phyloP scores from a whole-genome alignment of 2,797 vertebrate species.

The Dendrocincla fuliginosa region DNA sequence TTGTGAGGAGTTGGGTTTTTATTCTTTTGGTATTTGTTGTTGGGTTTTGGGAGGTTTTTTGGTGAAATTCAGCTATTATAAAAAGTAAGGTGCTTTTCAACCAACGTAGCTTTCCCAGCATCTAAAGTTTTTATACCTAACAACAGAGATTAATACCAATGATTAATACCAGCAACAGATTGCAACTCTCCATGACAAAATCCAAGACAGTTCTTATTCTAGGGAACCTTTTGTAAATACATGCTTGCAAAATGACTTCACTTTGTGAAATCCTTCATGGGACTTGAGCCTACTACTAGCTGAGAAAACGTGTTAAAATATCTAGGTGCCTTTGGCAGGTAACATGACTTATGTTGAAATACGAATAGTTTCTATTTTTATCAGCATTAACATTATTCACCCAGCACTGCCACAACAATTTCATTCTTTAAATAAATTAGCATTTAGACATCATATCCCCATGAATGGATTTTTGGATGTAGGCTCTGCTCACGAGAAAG shows the following conservation, averaged over 20 bases:
- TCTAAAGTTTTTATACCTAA: neutral
- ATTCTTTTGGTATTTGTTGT: neutral
- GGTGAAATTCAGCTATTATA: neutral
- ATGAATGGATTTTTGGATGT: neutral
- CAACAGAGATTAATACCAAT: neutral
- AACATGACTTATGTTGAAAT: neutral
- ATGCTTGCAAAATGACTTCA: neutral
- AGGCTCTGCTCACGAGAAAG: neutral
- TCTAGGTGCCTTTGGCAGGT: neutral
- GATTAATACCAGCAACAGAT: neutral
- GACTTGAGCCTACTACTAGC: neutral
- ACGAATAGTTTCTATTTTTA: neutral
- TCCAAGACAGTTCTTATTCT: neutral
- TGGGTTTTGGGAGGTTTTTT: no score
- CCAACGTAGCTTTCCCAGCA: neutral
- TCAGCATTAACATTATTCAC: neutral
- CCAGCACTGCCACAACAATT: neutral
- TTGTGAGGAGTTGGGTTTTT: neutral
- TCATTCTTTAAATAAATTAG: neutral
- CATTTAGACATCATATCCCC: neutral
- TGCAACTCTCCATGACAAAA: neutral
- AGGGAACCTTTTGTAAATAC: neutral
- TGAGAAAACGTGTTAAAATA: neutral
- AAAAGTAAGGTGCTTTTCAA: constrained; percentile 30
- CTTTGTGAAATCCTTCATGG: neutral